phyloP scores from a whole-genome alignment of 2,888 invertebrate species.

The Uropetala carovei region DNA sequence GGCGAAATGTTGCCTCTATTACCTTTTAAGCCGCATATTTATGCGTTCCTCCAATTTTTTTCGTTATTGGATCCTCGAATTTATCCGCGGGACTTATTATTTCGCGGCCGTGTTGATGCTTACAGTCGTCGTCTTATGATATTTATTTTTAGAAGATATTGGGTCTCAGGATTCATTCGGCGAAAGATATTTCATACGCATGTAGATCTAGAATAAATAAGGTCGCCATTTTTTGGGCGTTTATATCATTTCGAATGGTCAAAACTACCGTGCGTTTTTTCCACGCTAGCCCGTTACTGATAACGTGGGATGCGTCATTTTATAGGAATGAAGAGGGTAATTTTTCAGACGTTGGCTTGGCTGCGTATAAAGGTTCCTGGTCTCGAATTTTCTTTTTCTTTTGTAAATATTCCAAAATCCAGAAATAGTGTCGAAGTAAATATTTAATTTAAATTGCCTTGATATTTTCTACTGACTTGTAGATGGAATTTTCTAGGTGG shows the following conservation, averaged over 20 bases:
- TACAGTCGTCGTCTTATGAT: not conserved
- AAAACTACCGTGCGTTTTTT: not conserved
- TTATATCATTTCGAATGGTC: not conserved
- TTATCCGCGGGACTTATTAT: not conserved
- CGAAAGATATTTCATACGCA: not conserved
- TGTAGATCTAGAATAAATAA: not conserved
- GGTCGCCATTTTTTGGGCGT: not conserved
- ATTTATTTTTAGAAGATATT: conserved; percentile 19
- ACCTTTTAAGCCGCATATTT: not conserved
- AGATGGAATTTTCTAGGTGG: too few relatives aligned
- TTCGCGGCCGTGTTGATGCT: not conserved
- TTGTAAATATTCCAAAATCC: not conserved
- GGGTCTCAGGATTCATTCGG: not conserved
- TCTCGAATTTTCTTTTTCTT: not conserved
- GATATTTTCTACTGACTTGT: not conserved
- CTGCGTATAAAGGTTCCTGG: not conserved
- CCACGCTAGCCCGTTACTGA: not conserved
- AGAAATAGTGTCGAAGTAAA: not conserved
- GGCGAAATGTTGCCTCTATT: not conserved
- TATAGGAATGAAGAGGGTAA: not conserved
- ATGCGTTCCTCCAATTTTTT: not conserved
- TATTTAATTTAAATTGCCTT: not conserved
- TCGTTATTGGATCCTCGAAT: conserved; percentile 2
- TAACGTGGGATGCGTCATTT: not conserved
- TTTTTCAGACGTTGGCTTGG: not conserved